These are phyloP conservation scores for Eptesicus fuscus DNA, from an alignment of 2,113 vertebrate species.

Conservation along the genomic window DNA sequence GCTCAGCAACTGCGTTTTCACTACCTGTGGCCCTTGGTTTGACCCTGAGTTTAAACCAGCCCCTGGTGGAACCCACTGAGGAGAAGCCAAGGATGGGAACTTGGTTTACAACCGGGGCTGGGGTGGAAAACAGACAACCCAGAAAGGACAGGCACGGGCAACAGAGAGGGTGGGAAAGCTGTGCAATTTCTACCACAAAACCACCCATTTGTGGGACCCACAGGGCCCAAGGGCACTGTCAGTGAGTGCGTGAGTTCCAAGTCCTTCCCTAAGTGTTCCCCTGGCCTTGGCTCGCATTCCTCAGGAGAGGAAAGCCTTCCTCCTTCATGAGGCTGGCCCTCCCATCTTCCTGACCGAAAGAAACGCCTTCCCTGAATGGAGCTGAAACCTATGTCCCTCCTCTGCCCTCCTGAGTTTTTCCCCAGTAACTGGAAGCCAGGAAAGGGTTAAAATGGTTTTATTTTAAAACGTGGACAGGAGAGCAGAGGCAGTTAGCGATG, in stretches of 20 bases:
- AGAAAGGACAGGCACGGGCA: background rate
- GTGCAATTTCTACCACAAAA: background rate
- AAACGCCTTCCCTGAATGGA: background rate
- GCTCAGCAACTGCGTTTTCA: background rate
- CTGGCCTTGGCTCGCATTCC: background rate
- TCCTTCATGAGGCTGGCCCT: background rate
- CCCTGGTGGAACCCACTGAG: background rate
- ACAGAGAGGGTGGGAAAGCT: background rate
- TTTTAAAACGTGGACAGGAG: background rate
- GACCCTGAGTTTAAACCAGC: background rate
- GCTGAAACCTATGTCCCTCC: background rate
- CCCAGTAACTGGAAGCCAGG: background rate
- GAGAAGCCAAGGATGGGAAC: background rate
- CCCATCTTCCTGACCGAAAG: background rate
- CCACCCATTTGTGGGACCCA: background rate
- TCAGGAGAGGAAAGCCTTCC: background rate
- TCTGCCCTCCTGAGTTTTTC: background rate
- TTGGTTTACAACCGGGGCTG: background rate
- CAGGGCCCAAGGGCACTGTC: background rate
- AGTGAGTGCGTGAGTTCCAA: background rate
- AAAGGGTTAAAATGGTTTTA: slow-evolving; percentile 39
- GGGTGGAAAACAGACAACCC: background rate
- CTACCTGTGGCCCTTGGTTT: background rate
- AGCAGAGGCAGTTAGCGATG: background rate
- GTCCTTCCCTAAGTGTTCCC: background rate